Evolutionary conservation across 2,113 vertebrate species (phyloP).

Genomic region (Saimiri boliviensis): DNA sequence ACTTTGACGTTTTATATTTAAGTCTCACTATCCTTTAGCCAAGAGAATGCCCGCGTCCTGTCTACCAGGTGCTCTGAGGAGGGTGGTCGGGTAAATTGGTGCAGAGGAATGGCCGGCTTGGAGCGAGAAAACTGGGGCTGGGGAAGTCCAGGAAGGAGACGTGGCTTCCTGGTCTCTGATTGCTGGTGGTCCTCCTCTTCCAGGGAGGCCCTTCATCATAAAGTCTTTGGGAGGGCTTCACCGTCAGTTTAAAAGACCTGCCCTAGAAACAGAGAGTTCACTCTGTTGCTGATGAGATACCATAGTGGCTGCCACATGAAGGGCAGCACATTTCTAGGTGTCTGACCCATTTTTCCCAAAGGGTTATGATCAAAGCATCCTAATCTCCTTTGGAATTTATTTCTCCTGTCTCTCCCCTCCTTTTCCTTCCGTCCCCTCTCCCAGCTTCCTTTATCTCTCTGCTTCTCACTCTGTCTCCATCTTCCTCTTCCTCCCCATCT

Average conservation of each 20-base stretch:
- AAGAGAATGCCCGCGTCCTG: background rate
- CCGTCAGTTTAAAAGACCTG: background rate
- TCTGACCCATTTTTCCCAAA: background rate
- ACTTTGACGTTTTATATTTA: background rate
- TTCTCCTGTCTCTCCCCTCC: background rate
- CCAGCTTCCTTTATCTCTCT: background rate
- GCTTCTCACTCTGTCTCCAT: no score
- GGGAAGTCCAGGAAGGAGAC: background rate
- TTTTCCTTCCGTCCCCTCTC: fast-evolving
- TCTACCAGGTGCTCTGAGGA: no score
- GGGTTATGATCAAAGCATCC: background rate
- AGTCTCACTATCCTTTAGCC: background rate
- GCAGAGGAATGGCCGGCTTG: background rate
- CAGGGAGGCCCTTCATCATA: background rate
- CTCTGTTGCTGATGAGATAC: no score
- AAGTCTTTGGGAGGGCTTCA: background rate
- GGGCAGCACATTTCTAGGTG: background rate
- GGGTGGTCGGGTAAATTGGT: background rate
- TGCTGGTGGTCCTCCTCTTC: no score
- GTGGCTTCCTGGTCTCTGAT: background rate
- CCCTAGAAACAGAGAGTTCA: background rate
- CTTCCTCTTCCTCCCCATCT: fast-evolving
- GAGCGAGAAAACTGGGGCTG: background rate
- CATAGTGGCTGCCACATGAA: no score
- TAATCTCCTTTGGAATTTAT: background rate